Evolutionary conservation across 2,797 vertebrate species (phyloP).

Genomic region (Morelia viridis): DNA sequence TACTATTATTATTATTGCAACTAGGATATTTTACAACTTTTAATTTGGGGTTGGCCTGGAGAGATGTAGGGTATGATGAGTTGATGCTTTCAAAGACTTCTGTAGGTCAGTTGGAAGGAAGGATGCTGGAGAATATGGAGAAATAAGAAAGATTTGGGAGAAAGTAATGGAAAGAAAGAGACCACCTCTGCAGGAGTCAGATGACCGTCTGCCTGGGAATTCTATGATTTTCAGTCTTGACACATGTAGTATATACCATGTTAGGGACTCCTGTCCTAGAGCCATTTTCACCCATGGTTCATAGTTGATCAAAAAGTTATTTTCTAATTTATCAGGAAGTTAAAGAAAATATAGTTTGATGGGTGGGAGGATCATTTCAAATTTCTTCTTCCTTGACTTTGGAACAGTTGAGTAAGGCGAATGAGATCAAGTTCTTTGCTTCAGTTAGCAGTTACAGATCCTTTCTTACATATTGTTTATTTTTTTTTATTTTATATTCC

Average conservation of each 20-base stretch:
- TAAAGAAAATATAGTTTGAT: background rate
- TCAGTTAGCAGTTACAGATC: background rate
- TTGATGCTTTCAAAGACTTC: background rate
- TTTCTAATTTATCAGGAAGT: constrained; percentile 2
- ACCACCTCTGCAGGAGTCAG: background rate
- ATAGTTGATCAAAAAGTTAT: constrained; percentile 15
- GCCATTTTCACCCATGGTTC: constrained; percentile 8
- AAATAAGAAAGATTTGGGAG: background rate
- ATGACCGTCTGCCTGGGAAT: background rate
- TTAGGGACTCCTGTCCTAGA: background rate
- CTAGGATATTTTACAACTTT: background rate
- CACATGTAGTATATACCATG: background rate
- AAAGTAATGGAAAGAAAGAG: background rate
- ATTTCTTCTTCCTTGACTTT: background rate
- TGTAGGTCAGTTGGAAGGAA: background rate
- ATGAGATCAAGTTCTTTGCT: rapidly evolving
- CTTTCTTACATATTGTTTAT: background rate
- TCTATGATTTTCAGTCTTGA: background rate
- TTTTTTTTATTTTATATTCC: background rate
- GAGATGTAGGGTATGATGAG: background rate
- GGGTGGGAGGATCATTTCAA: background rate
- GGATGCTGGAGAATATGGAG: background rate
- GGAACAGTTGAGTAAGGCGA: constrained; percentile 3
- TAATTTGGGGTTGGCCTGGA: background rate
- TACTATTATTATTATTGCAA: background rate